Base-by-base conservation (phyloP, 2,797 vertebrate species). In the Notamacropus eugenii region DNA sequence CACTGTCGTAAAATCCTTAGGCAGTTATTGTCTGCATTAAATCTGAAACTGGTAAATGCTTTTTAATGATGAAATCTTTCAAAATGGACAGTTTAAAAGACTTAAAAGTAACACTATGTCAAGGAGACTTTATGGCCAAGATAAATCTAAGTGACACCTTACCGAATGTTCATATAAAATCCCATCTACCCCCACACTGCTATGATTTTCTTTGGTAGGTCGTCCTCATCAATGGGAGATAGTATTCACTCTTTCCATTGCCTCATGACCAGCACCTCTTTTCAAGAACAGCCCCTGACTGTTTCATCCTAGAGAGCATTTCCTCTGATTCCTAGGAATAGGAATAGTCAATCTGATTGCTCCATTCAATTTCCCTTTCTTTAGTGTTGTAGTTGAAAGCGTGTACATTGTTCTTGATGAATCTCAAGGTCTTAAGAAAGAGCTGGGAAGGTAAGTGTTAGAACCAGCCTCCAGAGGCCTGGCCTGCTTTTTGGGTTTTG, bases 21-120 rank as follows among this genome's bases (percentile, higher is more conserved):
- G 50, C 93, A 92, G 90, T 96, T 96, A 94, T 28, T 96, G 54
- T 92, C 90, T 31, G 52, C 93, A 93, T 93, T 96, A 97, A 95
- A 94, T 97, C 14, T 74, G 92, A 96, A 95, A 92, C 31, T 94
- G 57, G 55, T 94, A 97, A 95, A 93, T 93, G 59, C 62, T 59
- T 97, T 94, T 96, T 96, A 97, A 95, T 96, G 28, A 98, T 96
- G 94, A 95, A 96, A 93, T 94, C 56, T 95, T 97, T 97, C 92
- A 58, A 97, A 95, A 91, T 46, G 13, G 74, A 55, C 54, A 95
- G 57, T 95, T 94, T 97, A 54, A 94, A 97, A 96, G 55, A 94
- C 94, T 97, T 93, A 92, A 95, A 94, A 95, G 56, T 97, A 96
- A 91, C 31, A 90, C 55, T 97, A 11, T 92, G 56, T 94, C 93